phyloP scores from a whole-genome alignment of 37 sponge, comb jelly and placozoan genomes.

The Halisarca cf. caerulea region DNA sequence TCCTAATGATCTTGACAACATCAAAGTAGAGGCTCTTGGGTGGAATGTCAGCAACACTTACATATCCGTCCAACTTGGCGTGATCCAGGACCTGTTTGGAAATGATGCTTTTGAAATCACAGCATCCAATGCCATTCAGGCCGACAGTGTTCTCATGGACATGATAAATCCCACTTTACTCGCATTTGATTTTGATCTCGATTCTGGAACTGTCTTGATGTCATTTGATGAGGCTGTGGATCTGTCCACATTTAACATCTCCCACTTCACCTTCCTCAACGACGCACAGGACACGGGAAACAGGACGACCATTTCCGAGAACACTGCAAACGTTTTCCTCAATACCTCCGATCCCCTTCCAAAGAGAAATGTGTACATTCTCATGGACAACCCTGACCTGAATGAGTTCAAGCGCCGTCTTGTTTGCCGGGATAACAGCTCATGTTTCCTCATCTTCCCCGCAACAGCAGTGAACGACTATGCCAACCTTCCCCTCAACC shows the following conservation, averaged over 20 bases:
- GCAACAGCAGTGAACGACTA: not conserved
- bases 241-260: not conserved
- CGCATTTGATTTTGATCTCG: constrained; percentile 68
- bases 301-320: not conserved
- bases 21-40: constrained; percentile 56
- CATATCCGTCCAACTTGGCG: constrained; percentile 74
- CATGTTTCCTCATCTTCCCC: constrained; percentile 63
- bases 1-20: constrained; percentile 52
- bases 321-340: not conserved
- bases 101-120: constrained; percentile 58
- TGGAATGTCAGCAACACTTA: constrained; percentile 55
- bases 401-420: constrained; percentile 70
- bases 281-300: not conserved
- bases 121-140: constrained; percentile 40
- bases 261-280: constrained; percentile 1
- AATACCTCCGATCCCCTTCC: not conserved
- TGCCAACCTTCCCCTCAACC: not conserved
- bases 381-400: constrained; percentile 52
- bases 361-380: constrained; percentile 39
- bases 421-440: constrained; percentile 46
- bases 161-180: constrained; percentile 53
- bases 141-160: constrained; percentile 52
- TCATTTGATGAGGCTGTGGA: constrained; percentile 68
- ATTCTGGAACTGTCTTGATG: constrained; percentile 62
- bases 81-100: constrained; percentile 62